phyloP scores from a whole-genome alignment of 2,888 invertebrate genomes.

The Orgyia antiqua region DNA sequence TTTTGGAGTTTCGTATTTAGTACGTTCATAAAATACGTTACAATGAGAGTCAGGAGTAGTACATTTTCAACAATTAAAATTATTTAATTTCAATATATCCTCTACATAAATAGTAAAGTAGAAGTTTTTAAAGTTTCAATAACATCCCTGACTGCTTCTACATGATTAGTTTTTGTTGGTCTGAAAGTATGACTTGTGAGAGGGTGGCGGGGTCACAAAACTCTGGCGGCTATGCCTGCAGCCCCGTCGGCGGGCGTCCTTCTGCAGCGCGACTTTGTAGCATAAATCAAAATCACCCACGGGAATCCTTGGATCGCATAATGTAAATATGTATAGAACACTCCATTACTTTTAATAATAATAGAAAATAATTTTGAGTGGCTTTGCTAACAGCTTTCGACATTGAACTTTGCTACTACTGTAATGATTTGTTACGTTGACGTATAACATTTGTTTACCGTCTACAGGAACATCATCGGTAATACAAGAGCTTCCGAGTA shows the following conservation, averaged over 20 bases:
- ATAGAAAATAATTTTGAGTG: slow-evolving; percentile 32
- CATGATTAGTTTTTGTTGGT: slow-evolving; percentile 38
- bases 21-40: too few species aligned
- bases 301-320: slow-evolving; percentile 53
- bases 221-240: slow-evolving; percentile 49
- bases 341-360: slow-evolving; percentile 42
- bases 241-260: slow-evolving; percentile 35
- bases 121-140: slow-evolving; percentile 16
- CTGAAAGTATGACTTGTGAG: slow-evolving; percentile 39
- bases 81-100: too few species aligned
- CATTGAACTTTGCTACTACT: slow-evolving; percentile 18
- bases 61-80: too few species aligned
- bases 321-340: slow-evolving; percentile 49
- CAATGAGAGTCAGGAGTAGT: too few species aligned
- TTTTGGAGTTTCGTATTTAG: too few species aligned
- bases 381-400: slow-evolving; percentile 18
- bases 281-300: slow-evolving; percentile 71
- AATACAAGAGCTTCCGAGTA: not conserved
- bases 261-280: slow-evolving; percentile 55
- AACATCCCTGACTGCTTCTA: slow-evolving; percentile 24
- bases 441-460: not conserved
- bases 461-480: not conserved
- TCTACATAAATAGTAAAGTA: too few species aligned
- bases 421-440: slow-evolving; percentile 1
- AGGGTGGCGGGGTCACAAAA: slow-evolving; percentile 45